Evolutionary conservation across 2,797 vertebrate genomes (phyloP), one percentile per base, ranked within the genome.

Genomic region (Anomalospiza imberbis): DNA sequence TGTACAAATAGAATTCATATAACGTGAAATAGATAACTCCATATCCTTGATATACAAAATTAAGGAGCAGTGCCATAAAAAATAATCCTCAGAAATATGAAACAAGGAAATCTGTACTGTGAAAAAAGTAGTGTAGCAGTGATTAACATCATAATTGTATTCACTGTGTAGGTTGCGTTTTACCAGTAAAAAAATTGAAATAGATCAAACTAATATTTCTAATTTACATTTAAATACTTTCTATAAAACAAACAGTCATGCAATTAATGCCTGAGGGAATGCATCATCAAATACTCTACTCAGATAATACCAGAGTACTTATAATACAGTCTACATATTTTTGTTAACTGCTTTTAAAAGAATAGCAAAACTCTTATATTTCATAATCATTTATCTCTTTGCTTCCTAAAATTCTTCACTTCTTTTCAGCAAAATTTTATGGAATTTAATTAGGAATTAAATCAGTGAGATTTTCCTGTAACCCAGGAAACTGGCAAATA

Each of bases 161-260:
- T 89, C 38, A 57, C 28, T 28, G 15, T 19, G 18, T 42, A 85
- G 38, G 26, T 44, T 87, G 12, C 5, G 4, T 73, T 84, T 85
- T 78, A 72, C 8, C 6, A 24, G 29, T 32, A 40, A 88, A 87
- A 71, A 70, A 68, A 54, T 1, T 34, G 17, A 25, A 76, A 75
- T 72, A 65, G 13, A 50, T 8, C 13, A 75, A 86, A 31, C 5
- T 65, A 93, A 68, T 94, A 16, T 78, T 80, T 85, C 20, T 44
- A 89, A 95, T 91, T 91, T 85, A 80, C 50, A 68, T 92, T 42
- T 91, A 91, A 93, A 92, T 77, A 17, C 4, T 83, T 88, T 68
- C 22, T 58, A 51, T 28, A 62, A 94, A 94, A 74, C 40, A 82
- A 94, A 94, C 6, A 83, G 9, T 68, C 18, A 44, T 54, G 32